A percentile compares a stretch with the other conserved stretches of the same genome.
phyloP scores from a whole-genome alignment of 2,113 vertebrate genomes.

The Platysternon megacephalum region DNA sequence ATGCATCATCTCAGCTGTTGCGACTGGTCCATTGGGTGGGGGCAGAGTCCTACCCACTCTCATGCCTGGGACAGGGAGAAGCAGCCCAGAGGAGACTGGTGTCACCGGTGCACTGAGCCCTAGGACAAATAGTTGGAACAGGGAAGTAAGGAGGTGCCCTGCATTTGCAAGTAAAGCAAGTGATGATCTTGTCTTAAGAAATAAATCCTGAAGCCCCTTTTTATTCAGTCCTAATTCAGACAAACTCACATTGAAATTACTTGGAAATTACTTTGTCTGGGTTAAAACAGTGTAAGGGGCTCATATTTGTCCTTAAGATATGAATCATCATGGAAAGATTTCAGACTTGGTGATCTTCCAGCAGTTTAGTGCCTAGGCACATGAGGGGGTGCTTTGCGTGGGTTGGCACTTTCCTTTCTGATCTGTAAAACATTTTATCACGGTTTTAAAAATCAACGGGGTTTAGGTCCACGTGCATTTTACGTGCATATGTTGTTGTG shows the following conservation, averaged over 20 bases:
- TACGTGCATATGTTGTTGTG: background rate
- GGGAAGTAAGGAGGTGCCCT: background rate
- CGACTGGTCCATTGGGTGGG: background rate
- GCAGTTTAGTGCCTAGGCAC: background rate
- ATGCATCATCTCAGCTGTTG: background rate
- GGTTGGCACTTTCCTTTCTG: background rate
- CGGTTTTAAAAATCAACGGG: background rate
- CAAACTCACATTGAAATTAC: background rate
- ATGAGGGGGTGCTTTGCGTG: background rate
- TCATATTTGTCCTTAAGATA: background rate
- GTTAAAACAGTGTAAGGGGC: background rate
- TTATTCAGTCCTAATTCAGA: background rate
- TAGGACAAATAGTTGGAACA: background rate
- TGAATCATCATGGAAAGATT: background rate
- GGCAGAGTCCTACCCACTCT: background rate
- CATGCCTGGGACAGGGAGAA: background rate
- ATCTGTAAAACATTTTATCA: background rate
- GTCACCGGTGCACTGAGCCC: background rate
- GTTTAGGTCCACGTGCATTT: background rate
- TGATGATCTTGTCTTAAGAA: background rate
- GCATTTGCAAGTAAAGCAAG: accelerated
- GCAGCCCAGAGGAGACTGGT: background rate
- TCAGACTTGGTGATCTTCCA: background rate
- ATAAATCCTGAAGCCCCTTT: background rate
- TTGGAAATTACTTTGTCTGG: background rate